phyloP scores from a whole-genome alignment of 2,797 vertebrate genomes.

The Phalanger gymnotis region DNA sequence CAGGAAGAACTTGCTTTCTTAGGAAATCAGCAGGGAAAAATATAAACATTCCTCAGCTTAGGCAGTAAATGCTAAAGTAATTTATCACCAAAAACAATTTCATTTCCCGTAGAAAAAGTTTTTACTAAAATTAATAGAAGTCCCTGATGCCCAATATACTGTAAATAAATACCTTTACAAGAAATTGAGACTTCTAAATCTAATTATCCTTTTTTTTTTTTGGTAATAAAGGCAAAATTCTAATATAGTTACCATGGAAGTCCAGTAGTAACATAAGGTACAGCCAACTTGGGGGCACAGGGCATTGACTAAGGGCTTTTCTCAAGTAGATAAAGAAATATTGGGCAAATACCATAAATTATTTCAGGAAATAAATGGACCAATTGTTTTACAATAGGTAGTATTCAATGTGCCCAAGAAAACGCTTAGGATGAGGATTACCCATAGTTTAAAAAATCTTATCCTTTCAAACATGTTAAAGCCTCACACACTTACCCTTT shows the following conservation, averaged over 20 bases:
- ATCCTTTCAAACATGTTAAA: background rate
- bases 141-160: background rate
- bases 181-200: conserved; percentile 23
- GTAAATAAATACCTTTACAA: background rate
- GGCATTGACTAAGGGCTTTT: conserved; percentile 44
- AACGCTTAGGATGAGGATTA: conserved; percentile 11
- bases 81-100: conserved; percentile 53
- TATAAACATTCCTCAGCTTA: conserved; percentile 46
- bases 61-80: conserved; percentile 51
- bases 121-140: conserved; percentile 26
- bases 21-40: background rate
- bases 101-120: conserved; percentile 44
- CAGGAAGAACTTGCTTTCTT: background rate
- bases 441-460: conserved; percentile 19
- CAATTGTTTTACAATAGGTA: conserved; percentile 17
- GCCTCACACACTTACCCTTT: background rate
- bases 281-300: background rate
- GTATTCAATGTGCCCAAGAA: conserved; percentile 30
- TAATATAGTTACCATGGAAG: conserved; percentile 13
- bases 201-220: conserved; percentile 35
- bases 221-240: conserved; percentile 17
- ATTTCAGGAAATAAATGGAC: background rate
- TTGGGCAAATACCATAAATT: background rate
- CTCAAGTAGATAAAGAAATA: conserved; percentile 46
- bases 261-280: conserved; percentile 45